phyloP scores from a whole-genome alignment of 2,888 invertebrate genomes.

The Troglohyphantes excavatus region DNA sequence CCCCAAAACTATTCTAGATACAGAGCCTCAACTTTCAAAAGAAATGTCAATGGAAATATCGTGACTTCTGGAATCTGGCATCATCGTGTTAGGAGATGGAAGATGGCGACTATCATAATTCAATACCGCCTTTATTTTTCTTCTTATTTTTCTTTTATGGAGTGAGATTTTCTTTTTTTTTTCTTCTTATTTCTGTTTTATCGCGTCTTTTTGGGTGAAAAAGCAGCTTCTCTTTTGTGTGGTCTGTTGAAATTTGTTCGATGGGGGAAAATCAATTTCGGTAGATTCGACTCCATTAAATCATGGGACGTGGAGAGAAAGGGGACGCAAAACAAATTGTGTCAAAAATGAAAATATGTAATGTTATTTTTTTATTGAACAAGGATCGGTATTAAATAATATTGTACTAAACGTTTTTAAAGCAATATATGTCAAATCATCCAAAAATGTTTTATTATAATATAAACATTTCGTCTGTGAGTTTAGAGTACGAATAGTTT shows the following conservation, averaged over 20 bases:
- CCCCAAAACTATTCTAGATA: neutral
- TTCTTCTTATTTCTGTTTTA: neutral
- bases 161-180: conserved; percentile 12
- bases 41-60: conserved; percentile 27
- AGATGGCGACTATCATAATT: conserved; percentile 48
- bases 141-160: neutral
- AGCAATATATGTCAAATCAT: no score
- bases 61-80: conserved; percentile 37
- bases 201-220: conserved; percentile 1
- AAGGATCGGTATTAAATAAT: no score
- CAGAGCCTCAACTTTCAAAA: conserved; percentile 1
- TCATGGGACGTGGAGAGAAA: conserved; percentile 13
- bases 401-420: no score
- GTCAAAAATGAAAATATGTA: no score
- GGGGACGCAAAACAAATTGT: conserved; percentile 27
- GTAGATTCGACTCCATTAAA: conserved; percentile 63
- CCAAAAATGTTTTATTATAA: no score
- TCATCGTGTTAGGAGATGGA: conserved; percentile 36
- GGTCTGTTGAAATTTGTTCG: conserved; percentile 31
- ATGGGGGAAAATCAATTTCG: conserved; percentile 54
- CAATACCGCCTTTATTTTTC: conserved; percentile 40
- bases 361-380: no score
- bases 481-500: no score
- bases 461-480: no score
- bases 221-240: conserved; percentile 18